These are phyloP conservation scores for Chiridota heheva DNA, from an alignment of 35 echinoderm and acorn worm species.

Conservation along the genomic window DNA sequence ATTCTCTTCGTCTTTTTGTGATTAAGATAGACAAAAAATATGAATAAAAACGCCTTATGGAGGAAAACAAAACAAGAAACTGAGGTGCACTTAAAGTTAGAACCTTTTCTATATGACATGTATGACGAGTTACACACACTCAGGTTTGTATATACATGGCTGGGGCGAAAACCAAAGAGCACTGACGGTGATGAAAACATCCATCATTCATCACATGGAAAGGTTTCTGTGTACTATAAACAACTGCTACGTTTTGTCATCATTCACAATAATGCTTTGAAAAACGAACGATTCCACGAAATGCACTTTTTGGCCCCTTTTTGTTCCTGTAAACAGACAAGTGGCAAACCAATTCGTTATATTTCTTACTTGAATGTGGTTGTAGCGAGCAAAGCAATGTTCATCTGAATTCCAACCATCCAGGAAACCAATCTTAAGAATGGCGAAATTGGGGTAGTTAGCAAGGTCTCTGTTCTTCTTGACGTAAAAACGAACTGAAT, in stretches of 20 bases:
- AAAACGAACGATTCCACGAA: background rate
- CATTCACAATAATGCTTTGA: background rate
- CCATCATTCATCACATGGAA: too few species aligned
- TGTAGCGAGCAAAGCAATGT: slow-evolving; percentile 22
- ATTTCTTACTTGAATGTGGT: slow-evolving; percentile 10
- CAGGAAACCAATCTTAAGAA: slow-evolving; percentile 19
- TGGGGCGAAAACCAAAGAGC: too few species aligned
- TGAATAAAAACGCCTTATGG: too few species aligned
- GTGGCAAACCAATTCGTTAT: background rate
- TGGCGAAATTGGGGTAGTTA: background rate
- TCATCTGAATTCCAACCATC: slow-evolving; percentile 57
- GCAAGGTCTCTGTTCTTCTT: background rate
- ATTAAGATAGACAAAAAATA: too few species aligned
- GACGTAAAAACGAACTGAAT: background rate
- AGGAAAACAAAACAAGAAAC: background rate
- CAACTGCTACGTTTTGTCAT: background rate
- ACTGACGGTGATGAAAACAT: too few species aligned
- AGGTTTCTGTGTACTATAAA: too few species aligned
- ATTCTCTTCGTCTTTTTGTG: too few species aligned
- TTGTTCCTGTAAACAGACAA: background rate
- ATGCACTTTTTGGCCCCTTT: background rate
- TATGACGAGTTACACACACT: background rate
- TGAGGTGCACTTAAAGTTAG: background rate
- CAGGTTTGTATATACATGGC: too few species aligned
- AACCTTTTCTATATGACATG: background rate